Evolutionary conservation across 2,888 invertebrate genomes (phyloP), one percentile per base, ranked within the genome.

Genomic region (Enoplolaimus lenunculus): DNA sequence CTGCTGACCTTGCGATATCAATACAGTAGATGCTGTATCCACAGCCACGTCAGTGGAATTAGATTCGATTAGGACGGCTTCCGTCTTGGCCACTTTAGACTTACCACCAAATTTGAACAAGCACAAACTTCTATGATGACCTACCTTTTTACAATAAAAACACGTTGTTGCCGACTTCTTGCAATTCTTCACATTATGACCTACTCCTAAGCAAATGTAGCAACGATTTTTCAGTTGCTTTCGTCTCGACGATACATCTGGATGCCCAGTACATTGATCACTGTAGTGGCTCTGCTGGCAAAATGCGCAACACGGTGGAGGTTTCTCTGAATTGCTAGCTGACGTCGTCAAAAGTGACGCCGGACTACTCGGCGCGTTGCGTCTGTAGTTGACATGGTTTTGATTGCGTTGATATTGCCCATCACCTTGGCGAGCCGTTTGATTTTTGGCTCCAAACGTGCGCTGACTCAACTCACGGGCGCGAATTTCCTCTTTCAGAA

Each of bases 401-500:
- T 45, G 45, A 21, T 45, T 45, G 45, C 45, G 45, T 21, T 45
- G 45, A 21, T 45, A 13, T 45, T 45, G 45, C 45, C 7, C 45
- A 21, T 45, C 45, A 45, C 45, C 45, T 45, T 45, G 45, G 45
- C 45, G 45, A 45, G 7, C 45, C 21, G 45, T 45, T 45, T 45
- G 45, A 21, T 21, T 13, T 45, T 45, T 45, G 45, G 45, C 45
- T 21, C 45, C 45, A 45, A 45, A 45, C 21, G 45, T 45, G 45
- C 45, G 45, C 45, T 45, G 45, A 45, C 45, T 45, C n/a, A 62
- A 29, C 28, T 29, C 29, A 62, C 62, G 62, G 29, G 62, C 62
- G 28, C 31, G 28, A 29, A 62, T 62, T 29, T 62, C 62, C 62
- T 62, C 62, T 62, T 62, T 62, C 28, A 62, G 62, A 29, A 62